Base-by-base conservation (phyloP, 1,140 invertebrate genomes). In the Brachionus asplanchnoidis region DNA sequence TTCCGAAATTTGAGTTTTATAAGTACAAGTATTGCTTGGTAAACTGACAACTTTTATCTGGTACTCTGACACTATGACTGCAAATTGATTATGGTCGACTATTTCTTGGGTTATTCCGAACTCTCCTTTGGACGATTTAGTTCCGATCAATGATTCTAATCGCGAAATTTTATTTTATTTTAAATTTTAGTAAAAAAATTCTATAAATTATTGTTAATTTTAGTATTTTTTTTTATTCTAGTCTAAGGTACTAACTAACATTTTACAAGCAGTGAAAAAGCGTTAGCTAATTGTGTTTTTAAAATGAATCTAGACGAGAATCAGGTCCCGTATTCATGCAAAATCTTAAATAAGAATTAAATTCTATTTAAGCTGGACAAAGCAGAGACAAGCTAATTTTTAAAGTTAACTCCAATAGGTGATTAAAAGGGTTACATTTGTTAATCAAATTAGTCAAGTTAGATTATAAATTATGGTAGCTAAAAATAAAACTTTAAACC, bases 41-140 rank as follows among this genome's bases (percentile, higher is more conserved):
- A 98, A 92, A 85, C 95, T 95, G 68, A 97, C 93, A 78, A 98
- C 95, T 88, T 95, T 92, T 77, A 95, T 95, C 91, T 97, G 95
- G 89, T 97, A 97, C 90, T 98, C 96, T 66, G 95, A 97, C 80
- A 94, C 94, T 85, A 98, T 92, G 17, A 97, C 94, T 70, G 95
- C 94, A 91, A 95, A 97, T 92, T 98, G 96, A 86, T 94, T 92
- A 91, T 97, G 17, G 12, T 82, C 79, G 11, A 65, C 14, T 44
- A 82, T 44, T 50, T 77, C 73, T 46, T 77, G 73, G 5, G 73
- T 77, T 14, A 46, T 26, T n/a, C 73, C n/a, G 14, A 50, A 53
- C 23, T 77, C 73, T 11, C 20, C 26, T 50, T 50, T 77, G 20
- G 4, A 36, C 23, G 73, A 77, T 23, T 77, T 77, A 26, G 73